These are phyloP conservation scores for Meandrusa payeni DNA, from an alignment of 2,888 invertebrate species.

Conservation along the genomic window DNA sequence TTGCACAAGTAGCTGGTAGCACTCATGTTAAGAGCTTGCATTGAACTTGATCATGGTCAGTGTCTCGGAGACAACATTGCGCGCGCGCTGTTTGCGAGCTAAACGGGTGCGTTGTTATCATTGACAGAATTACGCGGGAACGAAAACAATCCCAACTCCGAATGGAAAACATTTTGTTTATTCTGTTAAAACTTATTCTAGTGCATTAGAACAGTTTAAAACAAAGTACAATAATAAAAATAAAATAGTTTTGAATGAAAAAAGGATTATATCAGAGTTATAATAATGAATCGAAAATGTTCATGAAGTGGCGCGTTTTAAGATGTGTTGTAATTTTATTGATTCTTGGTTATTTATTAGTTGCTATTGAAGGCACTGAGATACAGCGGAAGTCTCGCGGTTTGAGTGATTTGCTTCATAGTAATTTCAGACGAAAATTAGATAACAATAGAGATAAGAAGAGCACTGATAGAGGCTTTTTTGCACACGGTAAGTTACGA, in stretches of 20 bases:
- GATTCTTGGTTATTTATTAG: conserved; percentile 33
- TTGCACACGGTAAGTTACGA: conserved; percentile 50
- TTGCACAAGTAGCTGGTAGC: conserved; percentile 26
- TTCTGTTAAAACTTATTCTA: background rate
- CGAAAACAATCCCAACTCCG: conserved; percentile 20
- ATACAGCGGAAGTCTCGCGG: conserved; percentile 40
- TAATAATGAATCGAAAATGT: conserved; percentile 42
- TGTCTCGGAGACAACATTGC: conserved; percentile 41
- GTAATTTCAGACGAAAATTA: conserved; percentile 29
- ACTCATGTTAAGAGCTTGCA: conserved; percentile 30
- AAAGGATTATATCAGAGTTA: background rate
- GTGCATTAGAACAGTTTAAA: background rate
- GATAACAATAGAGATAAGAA: conserved; percentile 29
- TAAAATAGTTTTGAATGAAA: background rate
- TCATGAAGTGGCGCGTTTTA: conserved; percentile 28
- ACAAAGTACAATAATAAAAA: background rate
- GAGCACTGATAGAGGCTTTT: conserved; percentile 44
- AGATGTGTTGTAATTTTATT: conserved; percentile 31
- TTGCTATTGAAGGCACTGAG: conserved; percentile 30
- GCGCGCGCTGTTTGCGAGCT: conserved; percentile 50
- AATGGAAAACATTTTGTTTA: background rate
- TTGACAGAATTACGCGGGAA: conserved; percentile 51
- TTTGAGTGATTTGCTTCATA: conserved; percentile 29
- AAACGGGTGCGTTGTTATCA: conserved; percentile 42
- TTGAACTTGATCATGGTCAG: conserved; percentile 34